Evolutionary conservation across 1,140 invertebrate species (phyloP), one percentile per base, ranked within the genome.

Genomic region (Zaprionus davidi): DNA sequence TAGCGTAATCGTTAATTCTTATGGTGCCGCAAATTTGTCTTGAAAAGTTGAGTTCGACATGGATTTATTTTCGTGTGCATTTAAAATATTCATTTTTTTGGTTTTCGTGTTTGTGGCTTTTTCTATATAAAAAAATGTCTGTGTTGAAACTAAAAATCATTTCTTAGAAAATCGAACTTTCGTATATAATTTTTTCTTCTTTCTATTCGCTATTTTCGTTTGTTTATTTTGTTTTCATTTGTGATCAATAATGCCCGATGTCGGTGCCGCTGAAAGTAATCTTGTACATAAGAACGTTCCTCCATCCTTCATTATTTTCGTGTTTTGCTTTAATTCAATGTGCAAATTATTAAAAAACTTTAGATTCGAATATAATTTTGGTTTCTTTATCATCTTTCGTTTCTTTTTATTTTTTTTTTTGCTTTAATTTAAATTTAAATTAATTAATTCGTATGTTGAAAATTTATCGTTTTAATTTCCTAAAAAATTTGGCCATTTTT

Each of bases 401-500:
- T 34, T 73, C n/a, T 44, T 44, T 44, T 60, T 41, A 62, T 57
- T 12, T 31, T 59, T 55, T 55, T 53, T 68, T 80, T 60, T 28
- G 58, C 68, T 66, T 76, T 75, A 81, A 81, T 78, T 79, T 78
- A 81, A 76, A 44, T 62, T 78, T 79, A 73, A 79, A 74, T 71
- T 72, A 71, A 62, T 82, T 68, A 67, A 68, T 78, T 70, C 68
- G 46, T 71, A 75, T 69, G 36, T 82, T 66, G 70, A 70, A 74
- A 69, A 69, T 68, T 90, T 73, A 67, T 67, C 53, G n/a, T 70
- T 90, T 76, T 83, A 73, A 70, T 78, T 87, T 82, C 76, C 83
- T 91, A 91, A 82, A 82, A 91, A 91, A 91, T 91, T 91, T 91
- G 88, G 88, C 88, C 80, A 91, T 88, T 91, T 82, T 77, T 77